Conservation (phyloP, 1,140 invertebrate genomes). For the Galendromus occidentalis region DNA sequence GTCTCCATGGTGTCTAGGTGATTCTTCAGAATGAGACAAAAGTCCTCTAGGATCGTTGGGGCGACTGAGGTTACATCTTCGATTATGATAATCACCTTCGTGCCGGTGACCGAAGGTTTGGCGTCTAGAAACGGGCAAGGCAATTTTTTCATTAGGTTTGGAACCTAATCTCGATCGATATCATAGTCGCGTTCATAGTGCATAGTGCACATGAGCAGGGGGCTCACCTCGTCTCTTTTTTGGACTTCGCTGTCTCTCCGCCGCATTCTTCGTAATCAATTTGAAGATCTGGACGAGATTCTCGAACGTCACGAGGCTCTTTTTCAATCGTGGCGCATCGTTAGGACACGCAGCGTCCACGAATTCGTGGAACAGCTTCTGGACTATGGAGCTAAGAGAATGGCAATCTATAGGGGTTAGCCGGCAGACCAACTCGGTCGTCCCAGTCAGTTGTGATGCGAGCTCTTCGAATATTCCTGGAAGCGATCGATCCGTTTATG, state of each 20-base stretch:
- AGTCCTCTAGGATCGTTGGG: not conserved
- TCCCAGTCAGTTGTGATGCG: not conserved
- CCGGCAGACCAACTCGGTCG: not conserved
- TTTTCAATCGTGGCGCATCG: not conserved
- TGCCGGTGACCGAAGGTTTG: not conserved
- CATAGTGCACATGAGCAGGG: not conserved
- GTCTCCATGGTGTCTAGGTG: not conserved
- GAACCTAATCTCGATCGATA: not conserved
- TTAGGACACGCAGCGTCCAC: not conserved
- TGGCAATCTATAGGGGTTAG: not conserved
- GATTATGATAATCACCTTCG: not conserved
- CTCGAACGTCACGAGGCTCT: not conserved
- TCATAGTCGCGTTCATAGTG: not conserved
- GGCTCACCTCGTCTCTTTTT: not conserved
- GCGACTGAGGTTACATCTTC: not conserved
- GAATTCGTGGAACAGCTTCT: not conserved
- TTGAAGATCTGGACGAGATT: not conserved
- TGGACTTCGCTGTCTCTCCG: not conserved
- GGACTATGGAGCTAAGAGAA: not conserved
- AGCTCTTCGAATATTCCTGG: not conserved
- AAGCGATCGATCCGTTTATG: too few relatives aligned
- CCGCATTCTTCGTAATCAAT: not conserved
- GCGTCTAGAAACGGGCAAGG: not conserved
- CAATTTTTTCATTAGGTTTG: not conserved
- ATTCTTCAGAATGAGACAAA: not conserved